Conservation (phyloP, 2,888 invertebrate species). For the Steinernema hermaphroditum region DNA sequence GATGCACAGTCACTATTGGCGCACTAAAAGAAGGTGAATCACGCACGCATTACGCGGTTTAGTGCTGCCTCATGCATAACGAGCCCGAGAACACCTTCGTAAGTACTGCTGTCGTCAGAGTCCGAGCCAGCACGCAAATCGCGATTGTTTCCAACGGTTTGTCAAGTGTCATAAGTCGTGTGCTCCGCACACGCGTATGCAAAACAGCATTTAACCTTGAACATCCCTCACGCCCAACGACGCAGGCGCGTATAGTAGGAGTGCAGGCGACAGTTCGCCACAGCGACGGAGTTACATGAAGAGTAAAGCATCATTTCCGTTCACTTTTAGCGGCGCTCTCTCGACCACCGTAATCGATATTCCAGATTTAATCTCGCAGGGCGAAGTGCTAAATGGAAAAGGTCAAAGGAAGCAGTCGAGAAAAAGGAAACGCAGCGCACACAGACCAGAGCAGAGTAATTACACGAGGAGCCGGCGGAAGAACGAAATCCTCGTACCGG, state of each 20-base stretch:
- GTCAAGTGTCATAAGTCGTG: slow-evolving; percentile 28
- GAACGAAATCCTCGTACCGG: not conserved
- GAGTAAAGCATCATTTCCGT: no score
- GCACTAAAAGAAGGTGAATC: slow-evolving; percentile 11
- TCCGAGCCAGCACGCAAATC: no score
- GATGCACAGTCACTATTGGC: slow-evolving; percentile 11
- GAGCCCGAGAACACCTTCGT: not conserved
- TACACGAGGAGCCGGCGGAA: not conserved
- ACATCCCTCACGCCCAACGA: not conserved
- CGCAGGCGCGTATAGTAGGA: no score
- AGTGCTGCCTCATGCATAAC: slow-evolving; percentile 14
- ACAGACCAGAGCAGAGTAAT: not conserved
- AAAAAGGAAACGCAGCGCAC: not conserved
- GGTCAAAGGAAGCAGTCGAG: not conserved
- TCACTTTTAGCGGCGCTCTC: no score
- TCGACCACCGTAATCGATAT: no score
- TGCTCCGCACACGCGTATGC: slow-evolving; percentile 5
- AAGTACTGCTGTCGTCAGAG: no score
- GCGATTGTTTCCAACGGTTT: slow-evolving; percentile 21
- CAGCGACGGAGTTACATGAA: no score
- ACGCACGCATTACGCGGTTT: slow-evolving; percentile 8
- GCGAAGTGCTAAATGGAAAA: no score
- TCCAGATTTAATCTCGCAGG: no score
- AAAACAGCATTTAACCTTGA: slow-evolving; percentile 23
- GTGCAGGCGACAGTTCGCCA: no score